Evolutionary conservation across 2,888 invertebrate species (phyloP).

Genomic region (Melinopterus prodromus): DNA sequence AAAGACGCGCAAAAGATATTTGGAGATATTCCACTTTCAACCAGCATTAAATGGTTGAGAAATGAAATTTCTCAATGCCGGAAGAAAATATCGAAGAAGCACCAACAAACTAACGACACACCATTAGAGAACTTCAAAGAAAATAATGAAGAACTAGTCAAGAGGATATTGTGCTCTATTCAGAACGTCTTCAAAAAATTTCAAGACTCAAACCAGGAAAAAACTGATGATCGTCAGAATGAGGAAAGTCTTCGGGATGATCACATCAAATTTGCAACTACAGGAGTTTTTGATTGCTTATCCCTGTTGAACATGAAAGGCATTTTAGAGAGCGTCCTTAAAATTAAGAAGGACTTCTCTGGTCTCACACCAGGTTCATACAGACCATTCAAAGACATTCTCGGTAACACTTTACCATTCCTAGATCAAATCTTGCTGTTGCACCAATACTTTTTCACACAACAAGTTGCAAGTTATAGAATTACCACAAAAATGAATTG

Average conservation of each 20-base stretch:
- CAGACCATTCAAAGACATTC: constrained; percentile 45
- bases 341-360: constrained; percentile 55
- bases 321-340: constrained; percentile 49
- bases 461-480: constrained; percentile 80
- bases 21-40: constrained; percentile 44
- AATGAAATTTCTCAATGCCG: constrained; percentile 14
- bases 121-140: constrained; percentile 37
- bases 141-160: constrained; percentile 24
- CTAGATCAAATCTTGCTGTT: constrained; percentile 80
- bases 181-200: constrained; percentile 69
- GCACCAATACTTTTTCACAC: constrained; percentile 80
- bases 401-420: constrained; percentile 66
- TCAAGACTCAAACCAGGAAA: constrained; percentile 50
- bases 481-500: constrained; percentile 84
- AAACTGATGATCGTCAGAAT: constrained; percentile 42
- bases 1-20: constrained; percentile 52
- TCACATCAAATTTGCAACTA: constrained; percentile 74
- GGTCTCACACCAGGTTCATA: constrained; percentile 54
- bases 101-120: constrained; percentile 36
- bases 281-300: constrained; percentile 70
- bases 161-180: constrained; percentile 63
- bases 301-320: constrained; percentile 65
- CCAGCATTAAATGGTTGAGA: constrained; percentile 47
- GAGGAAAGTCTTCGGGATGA: constrained; percentile 66
- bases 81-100: background rate